A percentile compares a stretch with the other conserved stretches of the same genome.
phyloP scores from a whole-genome alignment of 2,888 invertebrate species.

The Coenonympha arcania region DNA sequence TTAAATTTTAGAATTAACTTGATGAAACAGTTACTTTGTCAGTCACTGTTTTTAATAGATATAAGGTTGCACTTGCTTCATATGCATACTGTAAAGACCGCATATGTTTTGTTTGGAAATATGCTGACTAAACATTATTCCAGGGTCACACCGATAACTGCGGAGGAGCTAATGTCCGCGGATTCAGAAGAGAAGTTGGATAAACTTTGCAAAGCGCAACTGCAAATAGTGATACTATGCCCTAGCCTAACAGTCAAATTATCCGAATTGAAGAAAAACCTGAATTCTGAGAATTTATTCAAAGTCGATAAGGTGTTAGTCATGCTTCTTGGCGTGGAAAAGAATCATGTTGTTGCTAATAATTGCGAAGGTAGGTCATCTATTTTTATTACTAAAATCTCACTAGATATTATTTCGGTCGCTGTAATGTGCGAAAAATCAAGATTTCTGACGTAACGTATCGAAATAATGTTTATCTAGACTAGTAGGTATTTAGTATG shows the following conservation, averaged over 20 bases:
- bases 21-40: neutral
- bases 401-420: neutral
- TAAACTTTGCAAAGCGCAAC: constrained; percentile 77
- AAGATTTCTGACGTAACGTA: too few species aligned
- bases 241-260: constrained; percentile 80
- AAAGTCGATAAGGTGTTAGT: constrained; percentile 83
- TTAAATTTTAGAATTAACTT: constrained; percentile 12
- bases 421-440: too few species aligned
- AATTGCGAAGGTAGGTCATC: constrained; percentile 77
- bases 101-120: too few species aligned
- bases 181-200: constrained; percentile 69
- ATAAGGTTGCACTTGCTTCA: too few species aligned
- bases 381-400: constrained; percentile 2
- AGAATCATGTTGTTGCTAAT: constrained; percentile 78
- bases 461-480: too few species aligned
- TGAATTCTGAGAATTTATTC: constrained; percentile 73
- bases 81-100: too few species aligned
- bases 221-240: constrained; percentile 87
- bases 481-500: too few species aligned
- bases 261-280: constrained; percentile 69
- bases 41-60: neutral
- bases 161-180: constrained; percentile 78
- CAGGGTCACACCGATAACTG: constrained; percentile 82
- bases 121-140: constrained; percentile 29
- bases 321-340: constrained; percentile 85